These are phyloP conservation scores for Anser brachyrhynchus DNA, from an alignment of 2,113 vertebrate species.

Conservation along the genomic window DNA sequence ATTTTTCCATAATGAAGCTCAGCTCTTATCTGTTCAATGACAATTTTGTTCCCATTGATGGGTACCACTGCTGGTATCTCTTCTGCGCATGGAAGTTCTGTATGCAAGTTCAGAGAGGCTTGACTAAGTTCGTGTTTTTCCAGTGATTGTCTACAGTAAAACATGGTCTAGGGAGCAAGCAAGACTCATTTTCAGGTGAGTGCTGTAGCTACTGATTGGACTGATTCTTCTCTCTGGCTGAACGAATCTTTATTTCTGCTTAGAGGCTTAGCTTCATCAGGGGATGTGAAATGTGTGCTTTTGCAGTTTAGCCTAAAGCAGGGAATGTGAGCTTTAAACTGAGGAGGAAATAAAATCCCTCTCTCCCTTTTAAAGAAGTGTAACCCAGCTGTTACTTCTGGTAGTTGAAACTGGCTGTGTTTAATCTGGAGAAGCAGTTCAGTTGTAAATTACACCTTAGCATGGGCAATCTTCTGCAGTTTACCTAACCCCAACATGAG, in stretches of 20 bases:
- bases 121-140: background rate
- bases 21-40: background rate
- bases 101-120: background rate
- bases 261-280: slow-evolving; percentile 5
- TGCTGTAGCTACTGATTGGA: background rate
- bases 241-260: background rate
- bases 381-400: background rate
- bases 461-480: background rate
- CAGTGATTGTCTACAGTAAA: background rate
- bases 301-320: slow-evolving; percentile 14
- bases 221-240: background rate
- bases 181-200: background rate
- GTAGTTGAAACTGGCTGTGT: background rate
- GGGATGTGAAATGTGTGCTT: background rate
- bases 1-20: background rate
- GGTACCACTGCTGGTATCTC: background rate
- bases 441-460: background rate
- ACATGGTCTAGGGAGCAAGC: background rate
- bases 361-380: background rate
- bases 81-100: background rate
- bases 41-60: background rate
- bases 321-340: slow-evolving; percentile 8
- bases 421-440: background rate
- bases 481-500: background rate
- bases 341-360: background rate